Conservation (phyloP, 2,797 vertebrate genomes). For the Tinamus major region DNA sequence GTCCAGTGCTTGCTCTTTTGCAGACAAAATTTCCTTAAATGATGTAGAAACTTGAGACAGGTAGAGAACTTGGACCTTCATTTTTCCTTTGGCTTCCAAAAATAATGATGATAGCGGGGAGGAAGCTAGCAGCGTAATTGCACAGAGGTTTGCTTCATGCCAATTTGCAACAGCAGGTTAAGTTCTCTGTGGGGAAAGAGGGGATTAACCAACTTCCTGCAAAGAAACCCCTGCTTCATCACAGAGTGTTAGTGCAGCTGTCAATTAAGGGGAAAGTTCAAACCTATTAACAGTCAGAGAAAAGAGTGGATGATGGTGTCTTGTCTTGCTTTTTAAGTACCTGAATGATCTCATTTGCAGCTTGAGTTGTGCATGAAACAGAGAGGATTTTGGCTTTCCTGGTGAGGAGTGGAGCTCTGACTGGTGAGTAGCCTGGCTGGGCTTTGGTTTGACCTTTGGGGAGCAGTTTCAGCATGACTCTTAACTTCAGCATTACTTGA, state of each 20-base stretch:
- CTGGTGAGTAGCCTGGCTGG: neutral
- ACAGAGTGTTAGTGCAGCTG: neutral
- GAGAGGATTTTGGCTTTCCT: rapidly evolving
- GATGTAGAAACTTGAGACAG: neutral
- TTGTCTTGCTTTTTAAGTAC: rapidly evolving
- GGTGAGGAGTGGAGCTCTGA: rapidly evolving
- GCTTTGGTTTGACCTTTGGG: neutral
- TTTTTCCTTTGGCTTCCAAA: neutral
- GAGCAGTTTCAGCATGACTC: neutral
- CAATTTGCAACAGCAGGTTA: neutral
- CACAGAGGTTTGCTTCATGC: neutral
- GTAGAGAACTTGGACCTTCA: neutral
- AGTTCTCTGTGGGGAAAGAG: neutral
- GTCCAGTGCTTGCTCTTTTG: neutral
- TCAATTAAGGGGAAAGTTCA: neutral
- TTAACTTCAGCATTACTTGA: neutral
- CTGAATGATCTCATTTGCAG: neutral
- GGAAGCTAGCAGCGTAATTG: neutral
- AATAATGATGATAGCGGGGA: rapidly evolving
- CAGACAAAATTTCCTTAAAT: neutral
- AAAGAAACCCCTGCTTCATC: neutral
- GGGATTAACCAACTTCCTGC: neutral
- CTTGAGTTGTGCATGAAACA: rapidly evolving
- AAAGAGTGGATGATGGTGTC: rapidly evolving
- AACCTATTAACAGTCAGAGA: neutral